Evolutionary conservation across 2,888 invertebrate species (phyloP).

Genomic region (Crocallis elinguaria): DNA sequence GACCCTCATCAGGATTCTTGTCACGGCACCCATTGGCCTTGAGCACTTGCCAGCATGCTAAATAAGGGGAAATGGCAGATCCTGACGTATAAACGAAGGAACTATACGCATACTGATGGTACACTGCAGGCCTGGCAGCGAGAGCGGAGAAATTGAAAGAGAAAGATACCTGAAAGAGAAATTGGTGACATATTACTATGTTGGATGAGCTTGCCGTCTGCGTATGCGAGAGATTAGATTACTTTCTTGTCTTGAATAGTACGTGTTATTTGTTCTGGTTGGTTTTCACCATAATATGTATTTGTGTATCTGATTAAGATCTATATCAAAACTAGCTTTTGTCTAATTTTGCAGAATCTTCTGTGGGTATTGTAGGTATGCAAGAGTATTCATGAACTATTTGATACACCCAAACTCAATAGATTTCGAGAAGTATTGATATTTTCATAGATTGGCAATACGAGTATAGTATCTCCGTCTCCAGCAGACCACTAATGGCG

Average conservation of each 20-base stretch:
- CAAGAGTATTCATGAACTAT: too few species aligned
- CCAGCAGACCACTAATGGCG: too few species aligned
- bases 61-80: conserved; percentile 42
- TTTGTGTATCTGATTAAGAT: too few species aligned
- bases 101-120: conserved; percentile 17
- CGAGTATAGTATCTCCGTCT: too few species aligned
- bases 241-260: conserved; percentile 1
- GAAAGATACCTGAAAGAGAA: conserved; percentile 38
- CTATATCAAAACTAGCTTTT: too few species aligned
- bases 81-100: conserved; percentile 20
- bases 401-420: too few species aligned
- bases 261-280: not conserved
- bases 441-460: too few species aligned
- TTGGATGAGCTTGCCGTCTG: conserved; percentile 28
- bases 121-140: conserved; percentile 25
- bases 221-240: conserved; percentile 32
- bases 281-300: too few species aligned
- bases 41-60: conserved; percentile 34
- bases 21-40: conserved; percentile 38
- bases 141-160: conserved; percentile 37
- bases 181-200: conserved; percentile 28
- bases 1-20: conserved; percentile 5
- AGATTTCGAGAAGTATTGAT: too few species aligned
- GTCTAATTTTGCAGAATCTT: too few species aligned
- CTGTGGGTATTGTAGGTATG: too few species aligned